Base-by-base conservation (phyloP, 2,113 vertebrate genomes). In the Eulacestoma nigropectus region DNA sequence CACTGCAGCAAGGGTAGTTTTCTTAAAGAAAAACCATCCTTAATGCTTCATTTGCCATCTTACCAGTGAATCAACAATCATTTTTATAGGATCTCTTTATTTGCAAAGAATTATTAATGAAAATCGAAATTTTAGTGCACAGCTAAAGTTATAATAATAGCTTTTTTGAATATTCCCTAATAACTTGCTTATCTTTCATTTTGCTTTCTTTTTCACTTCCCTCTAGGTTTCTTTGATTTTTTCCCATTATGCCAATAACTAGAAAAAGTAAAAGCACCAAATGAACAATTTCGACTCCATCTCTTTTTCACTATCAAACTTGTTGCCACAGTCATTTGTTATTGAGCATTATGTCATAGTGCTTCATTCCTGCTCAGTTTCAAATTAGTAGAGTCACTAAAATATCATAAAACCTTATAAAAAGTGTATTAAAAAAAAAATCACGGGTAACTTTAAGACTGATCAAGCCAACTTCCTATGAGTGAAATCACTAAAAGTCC, bases 21-120 rank as follows among this genome's bases (percentile, higher is more conserved):
- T 89, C 96, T 94, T 89, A 85, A 95, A 96, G 94, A 84, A 95
- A 94, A 95, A 80, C 37, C 84, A 56, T 96, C 62, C 77, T 96
- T 67, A 97, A 91, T 67, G 81, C 69, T 90, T 44, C 7, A 90
- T 93, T 95, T 95, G 83, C 97, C 95, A 84, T 68, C 84, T 91
- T 80, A 94, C 84, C 73, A 77, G 39, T 83, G 95, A 95, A 94
- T 89, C 55, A 87, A 68, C 64, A 85, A 46, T 23, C 35, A 78
- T 39, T 93, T 92, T 95, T 87, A 94, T 30, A 85, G 33, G 11
- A 92, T n/a, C 42, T 90, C 41, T 69, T 89, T 92, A 93, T 87
- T 96, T 94, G 39, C 41, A 91, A 57, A 56, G 12, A 62, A 91
- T 78, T 13, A 59, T 49, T 44, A 55, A 68, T 27, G 7, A 68